Evolutionary conservation across 1,140 invertebrate species (phyloP), one percentile per base, ranked within the genome.

Genomic region (Halotydeus destructor): DNA sequence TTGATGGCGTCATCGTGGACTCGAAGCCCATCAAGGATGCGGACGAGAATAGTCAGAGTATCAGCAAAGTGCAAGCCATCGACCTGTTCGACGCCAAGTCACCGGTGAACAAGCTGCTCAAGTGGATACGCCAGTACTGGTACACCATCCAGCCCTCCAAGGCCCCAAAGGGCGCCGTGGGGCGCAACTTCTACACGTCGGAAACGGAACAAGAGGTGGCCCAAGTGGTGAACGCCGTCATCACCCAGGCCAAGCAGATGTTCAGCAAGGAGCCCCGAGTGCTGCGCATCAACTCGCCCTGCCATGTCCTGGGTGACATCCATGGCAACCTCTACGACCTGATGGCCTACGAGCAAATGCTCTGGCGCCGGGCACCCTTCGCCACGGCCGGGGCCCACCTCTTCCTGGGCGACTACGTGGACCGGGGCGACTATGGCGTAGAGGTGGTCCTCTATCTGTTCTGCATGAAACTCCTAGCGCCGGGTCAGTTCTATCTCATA

Each of bases 331-430:
- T 62, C 44, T 55, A 59, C 28, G 70, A 72, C 53, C 50, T 72
- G 31, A 54, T 69, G 3, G 62, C 62, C 42, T 71, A 70, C 62
- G 70, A 72, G 54, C 70, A 69, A 49, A 63, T 61, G 0, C 52
- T 72, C 14, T 72, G 70, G 70, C 52, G 67, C 38, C 59, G 69
- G 52, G 68, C 69, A 9, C 66, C 68, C 3, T 46, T 63, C 4
- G 51, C 70, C 6, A 68, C 66, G 12, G 71, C 71, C 4, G 64
- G 68, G 1, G 61, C 60, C 23, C 64, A 74, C 45, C 52, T 75
- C 0, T 75, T 74, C 52, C 60, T 75, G 12, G 72, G 72, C 24
- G 72, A 75, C 55, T 75, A 73, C 55, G 72, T 75, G 0, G 72
- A 75, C 52, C 53, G 72, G 45, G 71, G 71, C 5, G 56, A 60